These are phyloP conservation scores for Gallinago jamesoni DNA, from an alignment of 2,113 vertebrate genomes.

Conservation along the genomic window DNA sequence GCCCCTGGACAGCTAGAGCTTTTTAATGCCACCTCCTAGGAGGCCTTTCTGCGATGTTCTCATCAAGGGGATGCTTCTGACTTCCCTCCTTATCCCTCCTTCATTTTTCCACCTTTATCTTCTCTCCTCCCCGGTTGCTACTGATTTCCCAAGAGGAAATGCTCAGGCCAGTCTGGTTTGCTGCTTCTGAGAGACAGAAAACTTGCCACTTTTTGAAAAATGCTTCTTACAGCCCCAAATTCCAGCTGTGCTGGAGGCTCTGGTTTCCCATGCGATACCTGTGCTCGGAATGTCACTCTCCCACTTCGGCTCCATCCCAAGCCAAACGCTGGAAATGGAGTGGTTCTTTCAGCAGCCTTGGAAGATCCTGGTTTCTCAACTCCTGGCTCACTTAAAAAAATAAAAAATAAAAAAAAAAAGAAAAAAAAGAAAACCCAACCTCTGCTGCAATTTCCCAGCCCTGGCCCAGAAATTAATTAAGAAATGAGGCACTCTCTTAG, in stretches of 20 bases:
- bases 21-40: not conserved
- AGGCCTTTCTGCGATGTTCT: not conserved
- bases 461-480: not conserved
- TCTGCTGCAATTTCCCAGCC: not conserved
- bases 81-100: rapidly evolving
- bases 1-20: not conserved
- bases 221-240: not conserved
- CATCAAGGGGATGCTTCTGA: not conserved
- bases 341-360: not conserved
- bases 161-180: not conserved
- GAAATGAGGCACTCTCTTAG: not conserved
- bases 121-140: not conserved
- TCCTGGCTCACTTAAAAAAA: not conserved
- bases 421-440: not conserved
- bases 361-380: not conserved
- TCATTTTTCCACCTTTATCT: not conserved
- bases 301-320: not conserved
- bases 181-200: not conserved
- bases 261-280: not conserved
- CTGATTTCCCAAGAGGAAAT: not conserved
- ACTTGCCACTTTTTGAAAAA: not conserved
- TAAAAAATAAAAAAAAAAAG: too few species aligned
- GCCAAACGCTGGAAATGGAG: not conserved
- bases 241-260: too few species aligned
- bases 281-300: not conserved